A percentile compares a stretch with the other conserved stretches of the same genome.
Evolutionary conservation across 2,113 vertebrate genomes (phyloP).

Genomic region (Notothenia rossii): DNA sequence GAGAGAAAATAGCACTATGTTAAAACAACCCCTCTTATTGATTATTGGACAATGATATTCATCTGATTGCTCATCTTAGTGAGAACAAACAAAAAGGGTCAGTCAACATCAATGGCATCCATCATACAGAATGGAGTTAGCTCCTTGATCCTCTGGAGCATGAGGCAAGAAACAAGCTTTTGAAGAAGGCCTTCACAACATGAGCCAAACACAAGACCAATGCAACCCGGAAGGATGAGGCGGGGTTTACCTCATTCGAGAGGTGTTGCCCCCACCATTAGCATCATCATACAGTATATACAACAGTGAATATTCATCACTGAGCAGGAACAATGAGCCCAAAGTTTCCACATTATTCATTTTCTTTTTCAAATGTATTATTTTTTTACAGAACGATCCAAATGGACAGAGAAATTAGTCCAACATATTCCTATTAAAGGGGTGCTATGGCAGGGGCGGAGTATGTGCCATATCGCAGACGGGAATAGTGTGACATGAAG

Average conservation of each 20-base stretch:
- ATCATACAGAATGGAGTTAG: background rate
- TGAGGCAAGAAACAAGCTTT: background rate
- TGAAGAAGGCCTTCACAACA: background rate
- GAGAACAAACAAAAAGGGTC: background rate
- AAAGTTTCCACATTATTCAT: slow-evolving; percentile 61
- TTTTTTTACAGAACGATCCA: slow-evolving; percentile 19
- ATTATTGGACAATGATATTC: background rate
- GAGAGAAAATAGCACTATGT: background rate
- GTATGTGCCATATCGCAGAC: slow-evolving; percentile 43
- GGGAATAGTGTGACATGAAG: slow-evolving; percentile 20
- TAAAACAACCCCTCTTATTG: background rate
- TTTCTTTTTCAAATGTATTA: slow-evolving; percentile 47
- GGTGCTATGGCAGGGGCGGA: slow-evolving; percentile 1
- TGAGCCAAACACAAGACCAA: background rate
- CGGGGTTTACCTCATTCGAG: slow-evolving; percentile 35
- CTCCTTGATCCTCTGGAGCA: background rate
- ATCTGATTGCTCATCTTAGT: background rate
- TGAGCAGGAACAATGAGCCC: slow-evolving; percentile 56
- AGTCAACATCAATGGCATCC: background rate
- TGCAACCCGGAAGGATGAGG: slow-evolving; percentile 5
- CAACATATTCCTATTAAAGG: slow-evolving; percentile 70
- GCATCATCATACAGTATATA: background rate
- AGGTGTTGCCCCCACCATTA: slow-evolving; percentile 53
- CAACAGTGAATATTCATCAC: slow-evolving; percentile 48
- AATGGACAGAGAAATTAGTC: slow-evolving; percentile 59